A percentile compares a stretch with the other conserved stretches of the same genome.
Conservation (phyloP, 2,113 vertebrate genomes). For the Hystrix cristata region DNA sequence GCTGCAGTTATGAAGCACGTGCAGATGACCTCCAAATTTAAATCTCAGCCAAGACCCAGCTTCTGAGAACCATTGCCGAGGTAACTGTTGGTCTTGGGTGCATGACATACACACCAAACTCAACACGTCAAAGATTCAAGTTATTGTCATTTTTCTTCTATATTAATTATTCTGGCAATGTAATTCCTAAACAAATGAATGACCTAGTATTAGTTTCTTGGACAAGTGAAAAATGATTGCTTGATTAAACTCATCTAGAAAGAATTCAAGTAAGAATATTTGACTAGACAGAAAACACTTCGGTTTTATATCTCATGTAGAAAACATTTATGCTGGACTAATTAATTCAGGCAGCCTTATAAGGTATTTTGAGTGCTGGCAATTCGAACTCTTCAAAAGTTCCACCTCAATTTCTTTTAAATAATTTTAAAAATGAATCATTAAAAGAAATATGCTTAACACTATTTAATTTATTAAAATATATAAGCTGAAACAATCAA, state of each 20-base stretch:
- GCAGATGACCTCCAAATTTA: not conserved
- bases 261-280: conserved; percentile 31
- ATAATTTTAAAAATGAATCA: not conserved
- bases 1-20: not conserved
- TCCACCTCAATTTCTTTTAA: not conserved
- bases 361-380: conserved; percentile 22
- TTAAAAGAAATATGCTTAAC: conserved; percentile 22
- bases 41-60: not conserved
- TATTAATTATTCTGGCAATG: conserved; percentile 21
- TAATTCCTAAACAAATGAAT: conserved; percentile 22
- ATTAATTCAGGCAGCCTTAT: conserved; percentile 1
- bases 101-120: not conserved
- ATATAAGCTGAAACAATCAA: not conserved
- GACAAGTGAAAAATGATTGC: conserved; percentile 24
- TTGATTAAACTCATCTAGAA: not conserved
- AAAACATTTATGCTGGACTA: conserved; percentile 36
- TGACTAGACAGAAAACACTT: conserved; percentile 14
- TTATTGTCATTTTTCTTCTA: not conserved
- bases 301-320: conserved; percentile 41
- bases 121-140: not conserved
- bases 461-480: not conserved
- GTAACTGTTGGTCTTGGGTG: not conserved
- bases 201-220: not conserved
- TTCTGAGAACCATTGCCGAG: not conserved
- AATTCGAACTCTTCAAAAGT: conserved; percentile 27